Evolutionary conservation across 2,888 invertebrate species (phyloP).

Genomic region (Drosophila flavopinicola): DNA sequence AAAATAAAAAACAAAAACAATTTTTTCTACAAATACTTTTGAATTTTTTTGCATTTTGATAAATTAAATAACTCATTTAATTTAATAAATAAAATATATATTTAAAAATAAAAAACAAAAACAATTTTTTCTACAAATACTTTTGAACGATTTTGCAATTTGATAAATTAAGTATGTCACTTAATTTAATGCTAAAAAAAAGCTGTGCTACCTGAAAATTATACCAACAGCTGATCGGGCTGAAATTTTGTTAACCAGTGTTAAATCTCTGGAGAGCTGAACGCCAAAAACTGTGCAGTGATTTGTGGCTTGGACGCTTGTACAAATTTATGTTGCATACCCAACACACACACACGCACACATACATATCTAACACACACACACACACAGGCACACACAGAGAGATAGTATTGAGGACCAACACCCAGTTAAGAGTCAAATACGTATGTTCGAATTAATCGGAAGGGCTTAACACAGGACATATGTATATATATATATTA

Average conservation of each 20-base stretch:
- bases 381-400: conserved; percentile 3
- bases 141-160: too few relatives aligned
- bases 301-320: neutral
- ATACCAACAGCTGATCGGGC: too few relatives aligned
- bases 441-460: neutral
- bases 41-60: too few relatives aligned
- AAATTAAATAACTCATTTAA: too few relatives aligned
- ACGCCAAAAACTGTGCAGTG: conserved; percentile 1
- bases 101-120: too few relatives aligned
- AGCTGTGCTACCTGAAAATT: neutral
- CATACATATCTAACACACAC: conserved; percentile 2
- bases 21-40: too few relatives aligned
- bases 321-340: conserved; percentile 22
- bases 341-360: conserved; percentile 33
- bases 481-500: neutral
- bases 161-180: too few relatives aligned
- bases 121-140: too few relatives aligned
- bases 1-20: too few relatives aligned
- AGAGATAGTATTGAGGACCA: neutral
- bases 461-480: too few relatives aligned
- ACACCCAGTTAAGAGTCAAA: conserved; percentile 12
- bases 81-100: too few relatives aligned
- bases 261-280: neutral
- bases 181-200: neutral
- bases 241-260: neutral